Evolutionary conservation across 2,888 invertebrate species (phyloP), one percentile per base, ranked within the genome.

Genomic region (Nasonovia ribisnigri): DNA sequence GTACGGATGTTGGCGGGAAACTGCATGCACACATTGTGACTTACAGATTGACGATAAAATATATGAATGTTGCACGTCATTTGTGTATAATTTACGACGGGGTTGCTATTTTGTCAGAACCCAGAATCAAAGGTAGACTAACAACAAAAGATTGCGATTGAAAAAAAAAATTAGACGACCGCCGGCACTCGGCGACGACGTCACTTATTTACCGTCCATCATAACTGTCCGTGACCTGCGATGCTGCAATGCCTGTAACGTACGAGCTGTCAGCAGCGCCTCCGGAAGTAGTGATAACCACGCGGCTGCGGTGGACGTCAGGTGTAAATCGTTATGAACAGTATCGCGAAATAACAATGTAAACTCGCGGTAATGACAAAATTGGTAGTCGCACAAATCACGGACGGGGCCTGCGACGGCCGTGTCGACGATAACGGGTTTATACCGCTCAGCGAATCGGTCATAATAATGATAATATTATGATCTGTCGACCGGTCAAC

Each of bases 401-500:
- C 26, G 60, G 57, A 48, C 90, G n/a, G n/a, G 43, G 42, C 20
- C 84, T 16, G 84, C 48, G 91, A 26, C 48, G 60, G 84, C 43
- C 36, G 77, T 77, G 36, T 77, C 77, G 77, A 77, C 77, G 77
- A 36, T 77, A 86, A 36, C 46, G 57, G 60, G 4, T 87, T 92
- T 36, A 48, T 60, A 60, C 48, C 60, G 60, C 92, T 60, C 86
- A 60, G 46, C 60, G n/a, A 87, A 36, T 60, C 60, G 60, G 36
- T 36, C 86, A 92, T 87, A 87, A 57, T 60, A 86, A 24, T 57
- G 20, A 48, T 46, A 29, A n/a, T 10, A 20, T n/a, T 54, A 54
- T 20, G 48, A 20, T 87, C 43, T 84, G 84, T 84, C 46, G 43
- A 84, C 42, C 84, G 60, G 57, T 84, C 93, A 57, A 84, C 43